phyloP scores from a whole-genome alignment of 2,797 vertebrate genomes.

The Phrynocephalus guinanensis region DNA sequence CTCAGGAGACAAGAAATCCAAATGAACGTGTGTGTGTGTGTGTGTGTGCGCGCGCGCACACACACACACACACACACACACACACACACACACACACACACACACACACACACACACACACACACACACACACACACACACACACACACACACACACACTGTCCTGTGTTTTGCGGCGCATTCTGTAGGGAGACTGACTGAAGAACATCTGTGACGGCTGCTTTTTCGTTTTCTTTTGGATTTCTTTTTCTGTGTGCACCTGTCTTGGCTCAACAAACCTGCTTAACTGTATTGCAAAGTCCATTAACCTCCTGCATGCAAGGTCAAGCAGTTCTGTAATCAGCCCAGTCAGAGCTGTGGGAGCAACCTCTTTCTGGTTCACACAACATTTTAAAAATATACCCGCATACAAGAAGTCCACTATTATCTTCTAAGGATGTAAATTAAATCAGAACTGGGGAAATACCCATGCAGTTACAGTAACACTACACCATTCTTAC shows the following conservation, averaged over 20 bases:
- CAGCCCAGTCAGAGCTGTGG: not conserved
- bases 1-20: not conserved
- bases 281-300: conserved; percentile 13
- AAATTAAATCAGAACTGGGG: too few relatives aligned
- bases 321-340: not conserved
- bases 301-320: conserved; percentile 1
- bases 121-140: too few relatives aligned
- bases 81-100: not conserved
- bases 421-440: not conserved
- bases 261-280: conserved; percentile 16
- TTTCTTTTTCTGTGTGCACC: conserved; percentile 1
- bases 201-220: not conserved
- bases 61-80: not conserved
- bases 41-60: not conserved
- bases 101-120: not conserved
- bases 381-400: not conserved
- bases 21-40: not conserved
- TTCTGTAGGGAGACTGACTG: not conserved
- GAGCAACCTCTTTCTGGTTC: not conserved
- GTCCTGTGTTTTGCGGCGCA: not conserved
- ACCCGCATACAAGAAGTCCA: not conserved
- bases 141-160: not conserved
- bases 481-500: too few relatives aligned
- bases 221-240: too few relatives aligned
- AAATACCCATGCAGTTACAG: too few relatives aligned